Evolutionary conservation across 2,888 invertebrate species (phyloP), one percentile per base, ranked within the genome.

Genomic region (Hemithea aestivaria): DNA sequence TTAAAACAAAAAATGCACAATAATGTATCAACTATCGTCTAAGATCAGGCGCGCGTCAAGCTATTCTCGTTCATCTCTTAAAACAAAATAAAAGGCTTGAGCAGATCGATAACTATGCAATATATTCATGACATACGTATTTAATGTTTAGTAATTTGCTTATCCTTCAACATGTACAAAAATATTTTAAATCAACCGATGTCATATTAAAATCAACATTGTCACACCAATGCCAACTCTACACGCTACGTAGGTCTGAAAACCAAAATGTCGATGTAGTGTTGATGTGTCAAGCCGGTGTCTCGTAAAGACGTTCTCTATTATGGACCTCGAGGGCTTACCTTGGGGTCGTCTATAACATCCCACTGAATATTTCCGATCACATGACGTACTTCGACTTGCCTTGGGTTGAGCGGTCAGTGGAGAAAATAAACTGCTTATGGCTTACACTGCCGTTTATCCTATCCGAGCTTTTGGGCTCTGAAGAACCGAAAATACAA

Each of bases 291-390:
- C 66, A 71, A 74, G 67, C 73, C 77, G 70, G 73, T 74, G 76
- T 73, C 66, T 81, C 83, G 79, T 83, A 81, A 83, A 83, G 73
- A 61, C 69, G 72, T 66, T 68, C 71, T 74, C 76, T 80, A 79
- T 82, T 79, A 81, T 73, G 70, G 73, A 64, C 66, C 56, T 47
- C 51, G 56, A 49, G 62, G 55, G 59, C 58, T 72, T 62, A 73
- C 70, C 74, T 73, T 62, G 49, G 65, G 62, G 61, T 61, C 57
- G 45, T 43, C 56, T 48, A 57, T 52, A 58, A 62, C 56, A 59
- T 51, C 49, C 51, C 56, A 46, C 45, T 53, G 57, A 58, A 57
- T 59, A 55, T 56, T 55, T 58, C 41, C 51, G 38, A 50, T 45
- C 35, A 53, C 52, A 35, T 34, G 20, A 40, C 27, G 27, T 35